Conservation (phyloP, 2,113 vertebrate species). For the Bubo blakistoni region DNA sequence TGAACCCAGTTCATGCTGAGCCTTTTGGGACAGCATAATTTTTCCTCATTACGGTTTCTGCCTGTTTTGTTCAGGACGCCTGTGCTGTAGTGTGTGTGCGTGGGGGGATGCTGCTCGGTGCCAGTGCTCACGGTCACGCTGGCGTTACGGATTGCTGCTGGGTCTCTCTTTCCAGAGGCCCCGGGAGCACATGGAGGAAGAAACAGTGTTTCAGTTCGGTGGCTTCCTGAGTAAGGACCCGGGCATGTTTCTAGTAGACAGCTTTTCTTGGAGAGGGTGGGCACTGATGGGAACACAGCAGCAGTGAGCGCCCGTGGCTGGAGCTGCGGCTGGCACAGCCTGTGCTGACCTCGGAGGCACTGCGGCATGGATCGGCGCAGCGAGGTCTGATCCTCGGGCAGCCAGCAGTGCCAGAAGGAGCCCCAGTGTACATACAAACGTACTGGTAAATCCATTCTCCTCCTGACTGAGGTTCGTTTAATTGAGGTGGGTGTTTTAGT, state of each 20-base stretch:
- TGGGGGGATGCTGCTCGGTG: background rate
- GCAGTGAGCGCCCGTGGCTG: rapidly evolving
- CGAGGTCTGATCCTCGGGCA: background rate
- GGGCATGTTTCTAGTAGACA: background rate
- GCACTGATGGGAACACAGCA: background rate
- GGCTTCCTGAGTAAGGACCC: background rate
- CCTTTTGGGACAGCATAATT: background rate
- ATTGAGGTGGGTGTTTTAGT: rapidly evolving
- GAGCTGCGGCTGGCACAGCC: background rate
- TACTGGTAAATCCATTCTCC: background rate
- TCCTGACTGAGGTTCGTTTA: background rate
- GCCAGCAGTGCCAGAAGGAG: background rate
- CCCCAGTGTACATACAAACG: background rate
- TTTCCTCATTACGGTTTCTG: background rate
- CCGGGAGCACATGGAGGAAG: background rate
- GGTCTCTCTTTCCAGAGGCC: background rate
- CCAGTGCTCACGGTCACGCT: background rate
- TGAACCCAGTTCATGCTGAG: background rate
- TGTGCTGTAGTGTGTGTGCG: background rate
- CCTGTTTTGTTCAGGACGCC: background rate
- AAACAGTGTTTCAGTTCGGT: background rate
- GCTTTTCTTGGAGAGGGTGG: background rate
- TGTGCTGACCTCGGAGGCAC: rapidly evolving
- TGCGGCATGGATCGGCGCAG: background rate
- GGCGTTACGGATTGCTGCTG: background rate